phyloP scores from a whole-genome alignment of 2,797 vertebrate genomes.

The Lagorchestes hirsutus region DNA sequence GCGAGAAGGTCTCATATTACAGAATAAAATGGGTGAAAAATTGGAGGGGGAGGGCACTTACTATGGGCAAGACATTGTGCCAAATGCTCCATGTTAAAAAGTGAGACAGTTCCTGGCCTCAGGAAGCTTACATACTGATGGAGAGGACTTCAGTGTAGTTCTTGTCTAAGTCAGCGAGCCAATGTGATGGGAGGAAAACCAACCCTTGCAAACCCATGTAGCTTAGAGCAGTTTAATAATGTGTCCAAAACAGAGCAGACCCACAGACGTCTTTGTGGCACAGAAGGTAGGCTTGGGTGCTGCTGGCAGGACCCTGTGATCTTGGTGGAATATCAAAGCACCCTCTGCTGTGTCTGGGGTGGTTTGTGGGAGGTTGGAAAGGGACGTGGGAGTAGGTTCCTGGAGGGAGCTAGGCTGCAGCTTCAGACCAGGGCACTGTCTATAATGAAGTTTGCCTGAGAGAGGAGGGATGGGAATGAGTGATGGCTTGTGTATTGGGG shows the following conservation, averaged over 20 bases:
- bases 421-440: conserved; percentile 76
- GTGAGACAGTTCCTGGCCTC: neutral
- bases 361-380: neutral
- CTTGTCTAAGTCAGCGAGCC: conserved; percentile 66
- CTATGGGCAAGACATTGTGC: neutral
- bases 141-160: conserved; percentile 75
- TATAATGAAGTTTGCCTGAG: conserved; percentile 64
- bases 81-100: neutral
- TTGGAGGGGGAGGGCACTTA: neutral
- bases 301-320: conserved; percentile 49
- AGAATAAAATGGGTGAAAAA: no score
- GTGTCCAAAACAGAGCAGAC: conserved; percentile 52
- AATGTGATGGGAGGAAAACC: conserved; percentile 63
- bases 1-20: conserved; percentile 59
- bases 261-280: conserved; percentile 23
- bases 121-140: neutral
- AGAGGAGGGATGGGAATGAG: conserved; percentile 47
- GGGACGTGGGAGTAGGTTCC: conserved; percentile 55
- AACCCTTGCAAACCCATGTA: conserved; percentile 58
- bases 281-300: conserved; percentile 24
- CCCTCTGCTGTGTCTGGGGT: conserved; percentile 32
- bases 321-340: conserved; percentile 16
- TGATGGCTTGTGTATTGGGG: conserved; percentile 53
- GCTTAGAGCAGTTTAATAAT: conserved; percentile 56
- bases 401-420: conserved; percentile 53